These are phyloP conservation scores for Dryocosmus kuriphilus DNA, from an alignment of 2,888 invertebrate genomes.

Conservation along the genomic window DNA sequence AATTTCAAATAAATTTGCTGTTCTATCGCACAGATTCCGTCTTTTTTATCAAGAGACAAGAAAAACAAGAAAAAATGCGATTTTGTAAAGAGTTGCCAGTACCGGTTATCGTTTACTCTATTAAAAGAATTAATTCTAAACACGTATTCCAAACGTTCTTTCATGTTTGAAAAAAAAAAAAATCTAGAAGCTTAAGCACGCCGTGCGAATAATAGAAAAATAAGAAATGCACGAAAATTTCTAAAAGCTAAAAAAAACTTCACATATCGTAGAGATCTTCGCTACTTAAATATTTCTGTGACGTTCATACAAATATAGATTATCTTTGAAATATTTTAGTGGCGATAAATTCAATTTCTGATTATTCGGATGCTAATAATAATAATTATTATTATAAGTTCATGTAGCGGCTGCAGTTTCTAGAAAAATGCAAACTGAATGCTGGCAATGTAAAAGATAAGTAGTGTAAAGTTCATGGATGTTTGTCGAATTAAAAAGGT, in stretches of 20 bases:
- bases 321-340: constrained; percentile 12
- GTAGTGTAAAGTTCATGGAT: constrained; percentile 33
- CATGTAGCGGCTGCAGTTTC: not conserved
- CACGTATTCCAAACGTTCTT: not conserved
- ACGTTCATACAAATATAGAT: constrained; percentile 3
- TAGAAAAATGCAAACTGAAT: not conserved
- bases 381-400: not conserved
- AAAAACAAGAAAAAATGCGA: not conserved
- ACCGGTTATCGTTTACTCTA: not conserved
- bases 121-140: not conserved
- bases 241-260: not conserved
- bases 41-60: not conserved
- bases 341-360: not conserved
- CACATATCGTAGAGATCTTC: not conserved
- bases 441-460: not conserved
- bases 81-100: not conserved
- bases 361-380: not conserved
- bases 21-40: not conserved
- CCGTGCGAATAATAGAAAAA: not conserved
- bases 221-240: not conserved
- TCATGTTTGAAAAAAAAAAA: not conserved
- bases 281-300: not conserved
- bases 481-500: constrained; percentile 41
- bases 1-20: not conserved
- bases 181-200: not conserved